phyloP scores from a whole-genome alignment of 2,797 vertebrate genomes.

The Pseudochaenichthys georgianus region DNA sequence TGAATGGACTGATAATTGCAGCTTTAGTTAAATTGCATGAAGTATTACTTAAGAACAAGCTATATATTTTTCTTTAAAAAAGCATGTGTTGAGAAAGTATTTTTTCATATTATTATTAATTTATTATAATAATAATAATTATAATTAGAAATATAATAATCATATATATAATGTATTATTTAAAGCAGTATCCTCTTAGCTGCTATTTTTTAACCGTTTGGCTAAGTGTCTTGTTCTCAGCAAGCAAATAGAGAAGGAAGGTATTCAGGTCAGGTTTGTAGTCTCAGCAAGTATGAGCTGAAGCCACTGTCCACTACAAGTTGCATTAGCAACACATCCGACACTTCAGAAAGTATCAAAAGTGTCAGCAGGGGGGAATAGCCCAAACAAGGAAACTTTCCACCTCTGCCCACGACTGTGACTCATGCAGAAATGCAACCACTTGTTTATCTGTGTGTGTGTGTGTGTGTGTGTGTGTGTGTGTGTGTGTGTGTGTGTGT shows the following conservation, averaged over 20 bases:
- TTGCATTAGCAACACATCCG: conserved; percentile 36
- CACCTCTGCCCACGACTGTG: conserved; percentile 75
- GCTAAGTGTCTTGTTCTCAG: background rate
- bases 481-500: conserved; percentile 10
- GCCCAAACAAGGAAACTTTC: conserved; percentile 81
- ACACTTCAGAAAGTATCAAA: conserved; percentile 61
- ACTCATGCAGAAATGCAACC: conserved; percentile 77
- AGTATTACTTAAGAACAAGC: background rate
- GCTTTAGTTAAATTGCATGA: background rate
- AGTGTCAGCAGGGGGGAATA: conserved; percentile 68
- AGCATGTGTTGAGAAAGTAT: background rate
- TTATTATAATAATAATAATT: too few relatives aligned
- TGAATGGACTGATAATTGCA: background rate
- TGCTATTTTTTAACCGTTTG: background rate
- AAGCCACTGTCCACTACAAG: conserved; percentile 16
- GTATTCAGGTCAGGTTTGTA: background rate
- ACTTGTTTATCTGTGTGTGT: conserved; percentile 72
- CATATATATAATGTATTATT: background rate
- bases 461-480: conserved; percentile 19
- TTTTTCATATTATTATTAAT: too few relatives aligned
- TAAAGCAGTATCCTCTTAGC: background rate
- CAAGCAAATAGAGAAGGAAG: background rate
- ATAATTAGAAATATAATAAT: too few relatives aligned
- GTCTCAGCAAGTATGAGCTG: conserved; percentile 5
- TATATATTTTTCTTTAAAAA: background rate